Conservation (phyloP, 2,113 vertebrate genomes). For the Colossoma macropomum region DNA sequence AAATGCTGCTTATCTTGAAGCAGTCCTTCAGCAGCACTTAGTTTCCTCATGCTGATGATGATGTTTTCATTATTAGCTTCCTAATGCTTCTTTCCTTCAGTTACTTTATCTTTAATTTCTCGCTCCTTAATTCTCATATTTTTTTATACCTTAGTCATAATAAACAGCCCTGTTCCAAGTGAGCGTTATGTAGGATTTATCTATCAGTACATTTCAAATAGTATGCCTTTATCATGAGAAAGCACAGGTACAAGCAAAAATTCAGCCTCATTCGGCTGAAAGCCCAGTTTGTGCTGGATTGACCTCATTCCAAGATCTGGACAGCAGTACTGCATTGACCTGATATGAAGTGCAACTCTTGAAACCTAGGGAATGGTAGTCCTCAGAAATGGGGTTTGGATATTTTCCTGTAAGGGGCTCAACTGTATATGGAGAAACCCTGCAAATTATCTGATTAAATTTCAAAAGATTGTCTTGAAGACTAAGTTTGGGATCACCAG, state of each 20-base stretch:
- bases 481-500: too few relatives aligned
- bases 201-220: neutral
- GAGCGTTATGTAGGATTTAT: neutral
- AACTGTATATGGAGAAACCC: too few relatives aligned
- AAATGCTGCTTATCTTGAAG: constrained; percentile 73
- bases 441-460: too few relatives aligned
- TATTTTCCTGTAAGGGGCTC: too few relatives aligned
- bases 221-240: neutral
- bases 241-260: neutral
- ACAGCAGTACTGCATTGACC: too few relatives aligned
- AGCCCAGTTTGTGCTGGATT: neutral
- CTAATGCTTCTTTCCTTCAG: neutral
- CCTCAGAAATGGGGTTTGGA: too few relatives aligned
- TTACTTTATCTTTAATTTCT: neutral
- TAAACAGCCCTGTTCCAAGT: neutral
- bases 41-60: constrained; percentile 59
- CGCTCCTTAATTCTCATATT: neutral
- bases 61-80: constrained; percentile 18
- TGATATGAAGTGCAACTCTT: too few relatives aligned
- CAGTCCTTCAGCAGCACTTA: constrained; percentile 55
- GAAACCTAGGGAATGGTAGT: too few relatives aligned
- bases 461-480: too few relatives aligned
- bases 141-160: too few relatives aligned
- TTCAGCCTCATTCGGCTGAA: neutral
- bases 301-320: too few relatives aligned